Evolutionary conservation across 2,888 invertebrate species (phyloP), one percentile per base, ranked within the genome.

Genomic region (Chesias legatella): DNA sequence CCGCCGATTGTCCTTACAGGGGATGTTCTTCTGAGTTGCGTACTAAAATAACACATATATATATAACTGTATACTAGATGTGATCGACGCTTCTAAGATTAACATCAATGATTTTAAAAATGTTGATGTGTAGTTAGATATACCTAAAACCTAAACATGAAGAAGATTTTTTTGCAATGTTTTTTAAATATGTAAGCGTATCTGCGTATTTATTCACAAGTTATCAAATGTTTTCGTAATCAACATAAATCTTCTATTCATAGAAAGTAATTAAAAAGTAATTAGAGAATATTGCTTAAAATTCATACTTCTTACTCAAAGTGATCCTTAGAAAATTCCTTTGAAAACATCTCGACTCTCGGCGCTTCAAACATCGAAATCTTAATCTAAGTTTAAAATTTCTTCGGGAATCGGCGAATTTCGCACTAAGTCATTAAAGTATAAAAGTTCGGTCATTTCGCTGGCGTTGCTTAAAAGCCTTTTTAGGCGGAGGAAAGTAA

Each of bases 381-480:
- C 84, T 85, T 86, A 88, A 86, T 85, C 85, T 85, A 85, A 86
- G 88, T 88, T 88, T 86, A 88, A 86, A 85, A 83, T 83, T 85
- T 86, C 81, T 84, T 78, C 71, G 81, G 68, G 78, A 83, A 86
- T 88, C 88, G 79, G 82, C 85, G 74, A 85, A 85, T 84, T 88
- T 86, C 79, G 81, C 82, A 88, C 85, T 88, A 88, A 88, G 88
- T 88, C 88, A 88, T 88, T 86, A 88, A 88, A 88, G 88, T 86
- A 84, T 84, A 79, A 86, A 88, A 88, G 81, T 88, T 88, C 79
- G 83, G 86, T 85, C 85, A 88, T 88, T 88, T 85, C 75, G 78
- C 73, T 76, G 79, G 84, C 84, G 84, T 78, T 86, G 82, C 85
- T 86, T 88, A 86, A 88, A 88, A 88, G 86, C 86, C 86, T 88